phyloP scores from a whole-genome alignment of 1,140 invertebrate species.

The Bombus picipes region DNA sequence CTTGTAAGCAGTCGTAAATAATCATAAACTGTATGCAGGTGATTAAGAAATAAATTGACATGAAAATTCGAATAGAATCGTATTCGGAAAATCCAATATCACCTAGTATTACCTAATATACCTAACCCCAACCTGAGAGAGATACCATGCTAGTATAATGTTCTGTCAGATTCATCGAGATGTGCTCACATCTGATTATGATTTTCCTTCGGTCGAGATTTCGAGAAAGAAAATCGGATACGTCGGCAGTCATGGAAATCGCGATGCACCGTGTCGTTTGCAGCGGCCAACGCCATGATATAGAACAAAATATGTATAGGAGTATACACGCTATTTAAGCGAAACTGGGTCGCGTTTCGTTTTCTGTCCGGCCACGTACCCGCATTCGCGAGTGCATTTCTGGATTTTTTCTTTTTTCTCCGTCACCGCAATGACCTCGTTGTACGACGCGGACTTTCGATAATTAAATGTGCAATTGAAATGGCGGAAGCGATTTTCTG shows the following conservation, averaged over 20 bases:
- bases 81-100: too few species aligned
- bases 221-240: conserved; percentile 36
- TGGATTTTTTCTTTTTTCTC: not conserved
- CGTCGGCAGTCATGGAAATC: conserved; percentile 4
- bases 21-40: not conserved
- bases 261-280: conserved; percentile 37
- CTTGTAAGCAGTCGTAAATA: not conserved
- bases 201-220: not conserved
- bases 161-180: not conserved
- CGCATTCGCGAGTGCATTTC: conserved; percentile 18
- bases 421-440: not conserved
- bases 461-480: conserved; percentile 41
- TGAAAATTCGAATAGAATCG: not conserved
- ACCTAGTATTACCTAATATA: too few species aligned
- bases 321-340: conserved; percentile 5
- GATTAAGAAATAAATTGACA: not conserved
- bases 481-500: not conserved
- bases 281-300: not conserved
- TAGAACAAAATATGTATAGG: conserved; percentile 1
- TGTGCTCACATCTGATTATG: not conserved
- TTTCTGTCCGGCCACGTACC: conserved; percentile 10
- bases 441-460: conserved; percentile 22
- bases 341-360: conserved; percentile 49
- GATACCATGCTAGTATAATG: not conserved
- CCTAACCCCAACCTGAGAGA: too few species aligned